Evolutionary conservation across 2,797 vertebrate genomes (phyloP), one percentile per base, ranked within the genome.

Genomic region (Corythornis leucogaster): DNA sequence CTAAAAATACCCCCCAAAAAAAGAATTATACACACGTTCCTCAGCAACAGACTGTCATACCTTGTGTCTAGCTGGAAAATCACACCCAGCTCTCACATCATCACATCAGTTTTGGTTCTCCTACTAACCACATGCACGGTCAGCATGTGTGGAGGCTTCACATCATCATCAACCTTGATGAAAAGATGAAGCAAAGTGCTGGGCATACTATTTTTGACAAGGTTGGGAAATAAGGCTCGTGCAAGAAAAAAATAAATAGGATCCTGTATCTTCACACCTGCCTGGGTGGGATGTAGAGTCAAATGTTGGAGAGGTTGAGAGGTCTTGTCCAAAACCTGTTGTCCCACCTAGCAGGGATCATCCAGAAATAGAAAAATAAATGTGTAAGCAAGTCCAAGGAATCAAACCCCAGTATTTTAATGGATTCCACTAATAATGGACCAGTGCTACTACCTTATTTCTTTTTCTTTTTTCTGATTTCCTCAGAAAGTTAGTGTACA

Each of bases 11-110:
- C 38, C 13, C 5, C 5, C 5, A 40, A 2, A n/a, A 53, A 80
- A 67, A 67, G 0, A 53, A 70, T 42, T 54, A n/a, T 0, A 58
- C 26, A 54, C 4, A 2, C 35, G 22, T 0, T 0, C 9, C 6
- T 14, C 40, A 66, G 15, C 28, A 85, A 66, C 48, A 94, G 82
- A 63, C 18, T 62, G 78, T 22, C 22, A 31, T 2, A 77, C 43
- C n/a, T 57, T 45, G 51, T 8, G 15, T 8, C 20, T 10, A 51
- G 42, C 19, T 63, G 42, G 35, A 20, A 28, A 87, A 68, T 48
- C 75, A 45, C 6, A 6, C 4, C 0, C 5, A 30, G 45, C 73
- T 80, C 64, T 89, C 15, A 64, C 15, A 42, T 3, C n/a, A 58
- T 13, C 30, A 69, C 4, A 33, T 54, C 46, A 69, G 51, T 19